phyloP scores from a whole-genome alignment of 2,113 vertebrate genomes.

The Recurvirostra avosetta region DNA sequence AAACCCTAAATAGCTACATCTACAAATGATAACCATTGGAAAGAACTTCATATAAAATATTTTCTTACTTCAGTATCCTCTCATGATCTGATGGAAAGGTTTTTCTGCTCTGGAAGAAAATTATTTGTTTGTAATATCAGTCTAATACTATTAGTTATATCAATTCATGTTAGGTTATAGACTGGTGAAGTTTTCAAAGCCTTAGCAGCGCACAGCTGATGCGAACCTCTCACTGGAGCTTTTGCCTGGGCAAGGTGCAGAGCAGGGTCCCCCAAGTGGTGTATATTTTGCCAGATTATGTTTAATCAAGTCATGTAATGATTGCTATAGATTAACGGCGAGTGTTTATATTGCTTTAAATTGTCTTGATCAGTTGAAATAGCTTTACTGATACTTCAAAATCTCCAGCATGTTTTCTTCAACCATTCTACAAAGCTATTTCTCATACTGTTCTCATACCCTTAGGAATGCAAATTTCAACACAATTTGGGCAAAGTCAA shows the following conservation, averaged over 20 bases:
- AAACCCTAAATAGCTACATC: constrained; percentile 25
- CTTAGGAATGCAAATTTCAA: constrained; percentile 31
- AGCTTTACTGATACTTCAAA: constrained; percentile 27
- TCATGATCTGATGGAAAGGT: constrained; percentile 53
- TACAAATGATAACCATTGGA: constrained; percentile 39
- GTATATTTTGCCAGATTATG: background rate
- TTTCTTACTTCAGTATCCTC: constrained; percentile 63
- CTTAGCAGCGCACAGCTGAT: background rate
- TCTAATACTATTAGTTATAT: constrained; percentile 61
- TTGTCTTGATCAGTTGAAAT: background rate
- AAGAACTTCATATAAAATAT: constrained; percentile 51
- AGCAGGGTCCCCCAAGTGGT: background rate
- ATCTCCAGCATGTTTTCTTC: background rate
- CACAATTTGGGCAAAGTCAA: background rate
- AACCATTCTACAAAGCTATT: background rate
- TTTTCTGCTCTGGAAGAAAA: constrained; percentile 64
- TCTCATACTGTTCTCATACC: background rate
- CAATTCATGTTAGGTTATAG: background rate
- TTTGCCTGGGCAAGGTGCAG: background rate
- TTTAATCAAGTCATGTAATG: constrained; percentile 36
- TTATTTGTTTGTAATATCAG: constrained; percentile 53
- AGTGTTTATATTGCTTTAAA: constrained; percentile 42
- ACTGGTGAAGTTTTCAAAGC: constrained; percentile 26
- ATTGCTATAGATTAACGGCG: constrained; percentile 33
- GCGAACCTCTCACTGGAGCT: constrained; percentile 7